Evolutionary conservation across 2,888 invertebrate species (phyloP), one percentile per base, ranked within the genome.

Genomic region (Drosophila monieri): DNA sequence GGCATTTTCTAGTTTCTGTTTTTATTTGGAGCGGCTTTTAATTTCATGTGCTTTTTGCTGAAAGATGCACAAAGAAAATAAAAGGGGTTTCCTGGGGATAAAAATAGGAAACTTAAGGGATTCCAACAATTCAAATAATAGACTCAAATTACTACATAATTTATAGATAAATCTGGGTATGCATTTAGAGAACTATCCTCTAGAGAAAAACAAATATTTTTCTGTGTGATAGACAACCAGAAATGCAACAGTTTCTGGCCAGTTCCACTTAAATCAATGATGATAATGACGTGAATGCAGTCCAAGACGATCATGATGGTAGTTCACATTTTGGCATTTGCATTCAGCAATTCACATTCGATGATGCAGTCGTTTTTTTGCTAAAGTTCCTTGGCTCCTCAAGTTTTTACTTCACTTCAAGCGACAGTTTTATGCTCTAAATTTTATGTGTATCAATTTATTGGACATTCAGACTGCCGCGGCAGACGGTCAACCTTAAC

Each of bases 311-410:
- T 74, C 65, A 30, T 66, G 71, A 18, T 73, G 77, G 71, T 72
- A 76, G 80, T 85, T 79, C 78, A 70, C 81, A 68, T 77, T 80
- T 88, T 87, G 88, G 86, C 86, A 87, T 87, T 87, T 87, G 83
- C 79, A 88, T 83, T 80, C 74, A 70, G 66, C 62, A 32, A 53
- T 44, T 46, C 62, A 64, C 65, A 77, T 73, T 79, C 65, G 71
- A 60, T 48, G 66, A 39, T 70, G 54, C 64, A 62, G 54, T 68
- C 64, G 21, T 23, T 23, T 62, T 76, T 73, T 58, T 53, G 47
- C 35, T 47, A 9, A 9, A 46, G 27, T 48, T 9, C 12, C 32
- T 1, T 10, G 39, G 39, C 44, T 43, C 37, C 21, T 41, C 6
- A 43, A 39, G 21, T 54, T 70, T 49, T 53, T 62, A 60, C 58